Conservation (phyloP, 2,888 invertebrate genomes). For the Drepana falcataria region DNA sequence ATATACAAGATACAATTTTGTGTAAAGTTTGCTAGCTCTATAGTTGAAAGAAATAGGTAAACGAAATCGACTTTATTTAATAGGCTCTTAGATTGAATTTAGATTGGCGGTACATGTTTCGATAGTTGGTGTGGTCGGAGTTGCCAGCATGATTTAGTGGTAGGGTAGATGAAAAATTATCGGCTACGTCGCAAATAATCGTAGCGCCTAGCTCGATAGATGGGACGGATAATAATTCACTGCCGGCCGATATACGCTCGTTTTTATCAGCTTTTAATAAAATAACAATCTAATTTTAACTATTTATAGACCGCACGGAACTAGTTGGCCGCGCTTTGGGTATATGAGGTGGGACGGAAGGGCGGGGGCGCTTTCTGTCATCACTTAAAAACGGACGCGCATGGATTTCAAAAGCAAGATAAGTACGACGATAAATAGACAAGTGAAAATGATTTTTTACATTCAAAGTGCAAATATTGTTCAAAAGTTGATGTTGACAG, state of each 20-base stretch:
- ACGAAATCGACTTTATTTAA: background rate
- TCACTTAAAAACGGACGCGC: too few species aligned
- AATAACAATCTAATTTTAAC: too few species aligned
- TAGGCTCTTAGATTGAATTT: background rate
- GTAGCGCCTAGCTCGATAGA: conserved; percentile 34
- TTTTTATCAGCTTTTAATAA: too few species aligned
- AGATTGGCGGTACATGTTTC: conserved; percentile 1
- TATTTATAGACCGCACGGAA: too few species aligned
- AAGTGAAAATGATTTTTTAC: too few species aligned
- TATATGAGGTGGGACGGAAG: too few species aligned
- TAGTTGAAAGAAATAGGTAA: background rate
- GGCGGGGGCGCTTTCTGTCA: too few species aligned
- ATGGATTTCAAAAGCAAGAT: too few species aligned
- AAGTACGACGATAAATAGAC: too few species aligned
- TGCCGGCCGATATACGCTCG: conserved; percentile 32
- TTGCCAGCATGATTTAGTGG: conserved; percentile 46
- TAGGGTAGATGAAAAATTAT: conserved; percentile 47
- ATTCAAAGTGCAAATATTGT: too few species aligned
- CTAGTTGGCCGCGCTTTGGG: too few species aligned
- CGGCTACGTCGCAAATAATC: conserved; percentile 43
- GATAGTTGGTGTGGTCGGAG: conserved; percentile 17
- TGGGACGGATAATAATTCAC: conserved; percentile 34
- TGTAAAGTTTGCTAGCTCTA: background rate
- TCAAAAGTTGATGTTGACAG: too few species aligned
- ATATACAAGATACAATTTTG: background rate